Evolutionary conservation across 1,140 invertebrate species (phyloP), one percentile per base, ranked within the genome.

Genomic region (Neodiprion pinetum): DNA sequence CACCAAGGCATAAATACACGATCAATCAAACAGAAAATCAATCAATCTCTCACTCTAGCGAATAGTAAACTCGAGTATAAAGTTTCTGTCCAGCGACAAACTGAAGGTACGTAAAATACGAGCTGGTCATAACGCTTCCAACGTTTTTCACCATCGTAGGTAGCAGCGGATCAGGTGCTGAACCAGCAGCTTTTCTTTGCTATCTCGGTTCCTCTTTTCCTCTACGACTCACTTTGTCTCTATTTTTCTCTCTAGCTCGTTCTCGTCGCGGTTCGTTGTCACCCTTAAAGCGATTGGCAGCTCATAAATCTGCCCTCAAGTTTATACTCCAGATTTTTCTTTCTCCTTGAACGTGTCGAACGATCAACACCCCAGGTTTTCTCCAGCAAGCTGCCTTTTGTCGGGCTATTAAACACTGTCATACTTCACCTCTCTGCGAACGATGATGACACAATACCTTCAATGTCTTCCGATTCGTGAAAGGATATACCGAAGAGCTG

Each of bases 241-340:
- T n/a, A 61, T 40, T 40, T 40, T 40, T 40, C 28, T n/a, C n/a
- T 61, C 53, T n/a, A 4, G n/a, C 2, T n/a, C 53, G 2, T 61
- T 61, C 7, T 11, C 53, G 8, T 61, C 53, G 53, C 53, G 11
- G 53, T 61, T 61, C 53, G 53, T 11, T 12, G 53, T 61, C 53
- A 61, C 11, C n/a, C 53, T 61, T 11, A 61, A 61, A 61, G 11
- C 53, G 53, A 61, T 61, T 61, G 53, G 53, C 53, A 61, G n/a
- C 53, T 61, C 11, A 61, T 61, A 61, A 61, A 61, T 61, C 53
- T 61, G n/a, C n/a, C 53, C 53, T n/a, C 53, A 61, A 61, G 53
- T 61, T 61, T 12, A n/a, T 61, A 11, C 11, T 61, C 53, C 1
- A n/a, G 53, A 61, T n/a, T n/a, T 61, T 61, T 61, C 53, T 40